phyloP scores from a whole-genome alignment of 2,888 invertebrate species.

The Andricus curvator region DNA sequence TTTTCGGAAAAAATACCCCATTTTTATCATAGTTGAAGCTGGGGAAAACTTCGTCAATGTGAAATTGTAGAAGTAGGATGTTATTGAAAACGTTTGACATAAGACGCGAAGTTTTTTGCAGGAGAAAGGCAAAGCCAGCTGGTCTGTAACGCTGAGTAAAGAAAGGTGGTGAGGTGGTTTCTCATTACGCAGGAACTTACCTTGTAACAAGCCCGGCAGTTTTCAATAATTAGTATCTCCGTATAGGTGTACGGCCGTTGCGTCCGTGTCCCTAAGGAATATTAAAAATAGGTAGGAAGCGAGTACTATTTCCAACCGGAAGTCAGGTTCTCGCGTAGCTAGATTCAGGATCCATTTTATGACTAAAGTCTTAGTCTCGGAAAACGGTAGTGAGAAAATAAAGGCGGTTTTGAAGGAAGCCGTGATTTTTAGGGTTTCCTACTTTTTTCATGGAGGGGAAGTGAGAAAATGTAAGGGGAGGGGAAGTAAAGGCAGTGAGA shows the following conservation, averaged over 20 bases:
- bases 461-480: too few species aligned
- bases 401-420: background rate
- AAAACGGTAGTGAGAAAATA: background rate
- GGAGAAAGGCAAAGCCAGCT: background rate
- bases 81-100: background rate
- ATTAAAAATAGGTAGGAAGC: conserved; percentile 45
- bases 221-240: conserved; percentile 41
- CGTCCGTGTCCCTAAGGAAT: conserved; percentile 23
- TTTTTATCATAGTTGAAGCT: background rate
- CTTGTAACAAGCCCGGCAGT: conserved; percentile 22
- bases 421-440: background rate
- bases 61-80: background rate
- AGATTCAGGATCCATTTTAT: background rate
- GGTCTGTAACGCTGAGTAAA: background rate
- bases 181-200: background rate
- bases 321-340: conserved; percentile 27
- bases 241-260: background rate
- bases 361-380: background rate
- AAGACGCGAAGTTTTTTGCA: background rate
- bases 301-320: conserved; percentile 42
- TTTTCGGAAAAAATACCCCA: too few species aligned
- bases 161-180: background rate
- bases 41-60: background rate
- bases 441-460: too few species aligned
- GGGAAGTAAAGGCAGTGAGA: too few species aligned